Conservation (phyloP, 2,888 invertebrate species). For the Eudasyphora cyanicolor region DNA sequence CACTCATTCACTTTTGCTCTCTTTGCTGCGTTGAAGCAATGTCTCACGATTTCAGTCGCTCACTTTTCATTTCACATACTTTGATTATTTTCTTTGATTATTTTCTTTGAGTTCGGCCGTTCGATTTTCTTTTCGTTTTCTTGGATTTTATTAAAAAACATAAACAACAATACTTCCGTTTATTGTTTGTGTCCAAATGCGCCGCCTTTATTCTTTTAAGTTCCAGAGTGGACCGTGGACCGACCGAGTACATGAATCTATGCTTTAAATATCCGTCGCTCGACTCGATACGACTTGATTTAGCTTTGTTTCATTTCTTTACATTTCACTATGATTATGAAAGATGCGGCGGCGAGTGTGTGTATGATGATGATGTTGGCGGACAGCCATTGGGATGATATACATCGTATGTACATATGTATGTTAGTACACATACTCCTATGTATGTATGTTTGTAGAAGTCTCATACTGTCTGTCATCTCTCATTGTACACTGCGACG, state of each 20-base stretch:
- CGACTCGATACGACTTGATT: neutral
- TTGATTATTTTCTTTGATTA: neutral
- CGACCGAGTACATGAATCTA: neutral
- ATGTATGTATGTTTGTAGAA: too few relatives aligned
- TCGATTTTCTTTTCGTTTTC: conserved; percentile 4
- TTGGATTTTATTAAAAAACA: too few relatives aligned
- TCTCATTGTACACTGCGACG: neutral
- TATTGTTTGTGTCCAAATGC: conserved; percentile 9
- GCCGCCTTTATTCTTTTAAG: neutral
- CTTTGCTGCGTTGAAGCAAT: neutral
- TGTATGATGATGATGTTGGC: conserved; percentile 32
- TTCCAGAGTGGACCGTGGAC: neutral
- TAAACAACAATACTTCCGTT: conserved; percentile 17
- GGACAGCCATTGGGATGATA: conserved; percentile 12
- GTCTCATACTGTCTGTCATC: conserved; percentile 20
- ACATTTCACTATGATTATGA: conserved; percentile 5
- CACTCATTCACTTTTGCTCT: neutral
- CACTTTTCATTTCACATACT: neutral
- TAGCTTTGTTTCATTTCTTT: conserved; percentile 11
- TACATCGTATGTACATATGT: too few relatives aligned
- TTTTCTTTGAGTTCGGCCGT: conserved; percentile 6
- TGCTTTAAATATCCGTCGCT: neutral
- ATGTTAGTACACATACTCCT: too few relatives aligned
- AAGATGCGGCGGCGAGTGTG: neutral
- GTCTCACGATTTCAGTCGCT: too few relatives aligned